These are phyloP conservation scores for Brachyrhaphis roseni DNA, from an alignment of 2,797 vertebrate genomes.

Conservation along the genomic window DNA sequence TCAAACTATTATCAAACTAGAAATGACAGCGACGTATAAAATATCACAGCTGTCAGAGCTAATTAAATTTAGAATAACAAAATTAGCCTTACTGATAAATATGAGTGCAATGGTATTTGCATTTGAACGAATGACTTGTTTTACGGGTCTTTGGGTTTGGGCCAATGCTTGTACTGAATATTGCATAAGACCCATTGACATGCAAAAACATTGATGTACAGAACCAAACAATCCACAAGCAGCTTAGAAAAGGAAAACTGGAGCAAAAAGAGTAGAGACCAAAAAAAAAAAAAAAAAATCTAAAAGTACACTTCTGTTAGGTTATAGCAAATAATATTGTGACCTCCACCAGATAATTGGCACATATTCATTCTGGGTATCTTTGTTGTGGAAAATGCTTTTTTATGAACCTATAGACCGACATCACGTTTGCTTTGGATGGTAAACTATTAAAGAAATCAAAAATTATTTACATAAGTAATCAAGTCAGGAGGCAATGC, in stretches of 20 bases:
- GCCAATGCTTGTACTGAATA: not conserved
- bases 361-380: not conserved
- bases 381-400: not conserved
- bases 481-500: not conserved
- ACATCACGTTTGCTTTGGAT: not conserved
- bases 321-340: not conserved
- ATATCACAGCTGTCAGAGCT: not conserved
- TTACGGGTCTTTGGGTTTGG: not conserved
- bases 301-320: not conserved
- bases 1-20: not conserved
- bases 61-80: not conserved
- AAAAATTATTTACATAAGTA: not conserved
- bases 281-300: not conserved
- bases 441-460: not conserved
- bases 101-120: not conserved
- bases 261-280: not conserved
- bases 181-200: not conserved
- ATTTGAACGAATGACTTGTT: not conserved
- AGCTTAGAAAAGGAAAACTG: not conserved
- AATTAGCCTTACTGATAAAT: not conserved
- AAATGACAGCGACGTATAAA: not conserved
- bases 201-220: not conserved
- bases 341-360: not conserved
- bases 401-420: not conserved
- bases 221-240: not conserved